These are phyloP conservation scores for Lates japonicus DNA, from an alignment of 2,797 vertebrate genomes.

Conservation along the genomic window DNA sequence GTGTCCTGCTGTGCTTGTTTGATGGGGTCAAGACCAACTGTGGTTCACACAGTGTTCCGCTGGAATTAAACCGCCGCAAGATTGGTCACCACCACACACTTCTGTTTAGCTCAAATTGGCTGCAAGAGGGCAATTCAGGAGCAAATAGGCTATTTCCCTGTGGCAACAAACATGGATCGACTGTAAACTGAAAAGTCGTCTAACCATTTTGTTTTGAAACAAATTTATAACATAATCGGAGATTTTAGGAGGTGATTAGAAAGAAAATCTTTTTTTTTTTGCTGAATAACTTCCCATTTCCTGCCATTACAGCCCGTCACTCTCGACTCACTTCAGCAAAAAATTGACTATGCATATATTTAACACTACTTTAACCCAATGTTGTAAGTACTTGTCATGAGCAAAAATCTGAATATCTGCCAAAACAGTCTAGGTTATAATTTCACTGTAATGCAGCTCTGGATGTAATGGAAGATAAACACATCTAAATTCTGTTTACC, in stretches of 20 bases:
- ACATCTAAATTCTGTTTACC: constrained; percentile 17
- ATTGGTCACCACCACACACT: constrained; percentile 66
- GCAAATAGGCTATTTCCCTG: constrained; percentile 68
- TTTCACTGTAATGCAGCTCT: constrained; percentile 32
- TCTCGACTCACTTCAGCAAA: constrained; percentile 18
- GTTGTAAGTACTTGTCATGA: constrained; percentile 29
- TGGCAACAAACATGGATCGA: constrained; percentile 46
- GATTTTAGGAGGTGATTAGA: constrained; percentile 53
- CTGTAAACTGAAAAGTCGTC: constrained; percentile 32
- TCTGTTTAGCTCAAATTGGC: constrained; percentile 76
- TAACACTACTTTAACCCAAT: constrained; percentile 18
- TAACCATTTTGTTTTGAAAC: constrained; percentile 41
- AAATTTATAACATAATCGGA: constrained; percentile 27
- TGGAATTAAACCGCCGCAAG: constrained; percentile 70
- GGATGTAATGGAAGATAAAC: constrained; percentile 35
- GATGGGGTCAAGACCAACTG: constrained; percentile 80
- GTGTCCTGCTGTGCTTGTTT: constrained; percentile 74
- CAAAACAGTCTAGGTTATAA: constrained; percentile 30
- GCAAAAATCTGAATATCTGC: constrained; percentile 19
- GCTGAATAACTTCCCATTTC: constrained; percentile 46
- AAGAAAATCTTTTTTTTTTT: constrained; percentile 35
- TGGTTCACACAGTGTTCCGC: constrained; percentile 71
- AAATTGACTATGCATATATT: constrained; percentile 23
- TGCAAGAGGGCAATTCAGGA: constrained; percentile 74
- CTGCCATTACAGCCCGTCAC: constrained; percentile 39